Evolutionary conservation across 1,140 invertebrate species (phyloP).

Genomic region (Proales similis): DNA sequence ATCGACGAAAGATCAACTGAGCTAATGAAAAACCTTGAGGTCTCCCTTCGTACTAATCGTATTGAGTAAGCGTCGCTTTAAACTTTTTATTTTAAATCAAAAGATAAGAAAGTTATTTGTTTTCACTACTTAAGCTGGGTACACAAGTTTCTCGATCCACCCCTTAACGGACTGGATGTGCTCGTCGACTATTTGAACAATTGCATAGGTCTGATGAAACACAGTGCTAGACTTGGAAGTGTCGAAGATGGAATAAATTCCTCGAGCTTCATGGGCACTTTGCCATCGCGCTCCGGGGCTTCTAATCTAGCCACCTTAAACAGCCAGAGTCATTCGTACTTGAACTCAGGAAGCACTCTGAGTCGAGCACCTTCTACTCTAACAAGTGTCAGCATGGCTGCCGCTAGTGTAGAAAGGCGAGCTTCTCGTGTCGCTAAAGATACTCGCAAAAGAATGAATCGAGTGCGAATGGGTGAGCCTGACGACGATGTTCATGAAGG

Average conservation of each 20-base stretch:
- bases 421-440: conserved; percentile 17
- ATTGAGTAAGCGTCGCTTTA: conserved; percentile 83
- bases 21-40: conserved; percentile 92
- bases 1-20: conserved; percentile 95
- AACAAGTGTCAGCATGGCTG: not conserved
- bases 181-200: conserved; percentile 81
- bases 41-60: conserved; percentile 93
- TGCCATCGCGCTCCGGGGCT: too few relatives aligned
- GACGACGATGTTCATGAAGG: conserved; percentile 98
- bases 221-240: not conserved
- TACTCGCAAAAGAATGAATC: conserved; percentile 50
- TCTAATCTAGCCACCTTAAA: not conserved
- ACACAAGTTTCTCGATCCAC: conserved; percentile 87
- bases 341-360: conserved; percentile 16
- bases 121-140: too few relatives aligned
- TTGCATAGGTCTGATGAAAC: conserved; percentile 23
- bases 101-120: conserved; percentile 54
- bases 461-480: conserved; percentile 88
- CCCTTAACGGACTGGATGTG: conserved; percentile 88
- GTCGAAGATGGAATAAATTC: not conserved
- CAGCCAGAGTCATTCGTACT: not conserved
- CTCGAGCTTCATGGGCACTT: too few relatives aligned
- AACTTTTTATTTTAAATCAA: not conserved
- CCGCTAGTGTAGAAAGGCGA: conserved; percentile 22
- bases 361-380: conserved; percentile 26